phyloP scores from a whole-genome alignment of 2,113 vertebrate species.

The Saguinus midas region DNA sequence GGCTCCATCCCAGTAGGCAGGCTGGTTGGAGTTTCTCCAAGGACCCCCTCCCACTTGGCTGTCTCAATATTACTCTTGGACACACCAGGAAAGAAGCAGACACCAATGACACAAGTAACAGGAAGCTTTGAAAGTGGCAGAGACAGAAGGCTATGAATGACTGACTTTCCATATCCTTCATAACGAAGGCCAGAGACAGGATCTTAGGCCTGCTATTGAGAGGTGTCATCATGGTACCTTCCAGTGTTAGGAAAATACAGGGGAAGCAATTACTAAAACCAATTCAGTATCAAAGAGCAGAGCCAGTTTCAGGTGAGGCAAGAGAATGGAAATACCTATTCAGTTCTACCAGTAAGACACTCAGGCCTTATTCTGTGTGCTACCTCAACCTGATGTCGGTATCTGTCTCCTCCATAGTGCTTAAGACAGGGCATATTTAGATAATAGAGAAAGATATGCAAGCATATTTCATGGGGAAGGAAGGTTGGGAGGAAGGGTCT shows the following conservation, averaged over 20 bases:
- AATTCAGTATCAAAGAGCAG: background rate
- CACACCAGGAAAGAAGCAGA: background rate
- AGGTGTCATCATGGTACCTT: background rate
- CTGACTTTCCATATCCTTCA: background rate
- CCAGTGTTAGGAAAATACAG: background rate
- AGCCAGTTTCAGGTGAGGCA: background rate
- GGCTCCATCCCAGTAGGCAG: too few relatives aligned
- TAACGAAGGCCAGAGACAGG: background rate
- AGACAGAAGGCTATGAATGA: background rate
- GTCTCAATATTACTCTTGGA: background rate
- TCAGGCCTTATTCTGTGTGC: background rate
- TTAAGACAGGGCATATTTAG: background rate
- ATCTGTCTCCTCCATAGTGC: background rate
- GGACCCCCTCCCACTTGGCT: too few relatives aligned
- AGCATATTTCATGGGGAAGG: background rate
- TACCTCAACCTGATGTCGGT: background rate
- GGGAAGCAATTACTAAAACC: background rate
- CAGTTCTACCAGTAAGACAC: background rate
- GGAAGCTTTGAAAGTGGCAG: background rate
- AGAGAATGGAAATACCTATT: background rate
- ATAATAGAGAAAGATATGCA: background rate
- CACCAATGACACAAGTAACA: background rate
- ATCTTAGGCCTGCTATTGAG: background rate
- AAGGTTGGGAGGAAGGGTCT: fast-evolving
- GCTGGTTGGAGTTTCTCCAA: too few relatives aligned